These are phyloP conservation scores for Tenthredo scrophulariae DNA, from an alignment of 2,888 invertebrate genomes.

Conservation along the genomic window DNA sequence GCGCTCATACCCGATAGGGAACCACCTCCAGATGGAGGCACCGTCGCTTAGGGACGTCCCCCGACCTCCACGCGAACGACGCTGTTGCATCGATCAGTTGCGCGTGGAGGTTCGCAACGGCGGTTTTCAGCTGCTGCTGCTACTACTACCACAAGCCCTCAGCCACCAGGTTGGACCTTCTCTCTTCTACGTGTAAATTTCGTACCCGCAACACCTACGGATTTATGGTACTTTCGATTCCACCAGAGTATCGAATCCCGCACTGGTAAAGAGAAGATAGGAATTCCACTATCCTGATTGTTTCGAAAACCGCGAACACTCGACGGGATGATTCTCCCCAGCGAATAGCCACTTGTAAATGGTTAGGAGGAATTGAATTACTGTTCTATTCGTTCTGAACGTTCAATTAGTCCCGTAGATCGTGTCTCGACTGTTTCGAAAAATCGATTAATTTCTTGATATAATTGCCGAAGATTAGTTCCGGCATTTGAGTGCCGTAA, in stretches of 20 bases:
- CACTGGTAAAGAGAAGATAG: no score
- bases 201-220: not conserved
- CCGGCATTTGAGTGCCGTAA: conserved; percentile 34
- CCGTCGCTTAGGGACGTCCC: conserved; percentile 59
- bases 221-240: not conserved
- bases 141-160: not conserved
- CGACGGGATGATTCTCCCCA: not conserved
- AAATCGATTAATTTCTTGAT: conserved; percentile 11
- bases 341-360: not conserved
- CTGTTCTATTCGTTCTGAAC: not conserved
- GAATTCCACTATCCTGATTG: not conserved
- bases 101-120: conserved; percentile 57
- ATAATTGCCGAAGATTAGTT: conserved; percentile 28
- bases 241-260: not conserved
- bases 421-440: not conserved
- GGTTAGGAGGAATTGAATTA: not conserved
- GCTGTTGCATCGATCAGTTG: conserved; percentile 76
- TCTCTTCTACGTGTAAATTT: conserved; percentile 4
- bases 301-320: not conserved
- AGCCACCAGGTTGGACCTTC: not conserved
- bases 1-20: conserved; percentile 55
- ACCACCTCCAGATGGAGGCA: conserved; percentile 59
- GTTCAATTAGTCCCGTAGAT: not conserved
- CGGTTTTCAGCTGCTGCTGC: conserved; percentile 23
- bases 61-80: conserved; percentile 69